Conservation (phyloP, 2,888 invertebrate species). For the Aphrophora alni region DNA sequence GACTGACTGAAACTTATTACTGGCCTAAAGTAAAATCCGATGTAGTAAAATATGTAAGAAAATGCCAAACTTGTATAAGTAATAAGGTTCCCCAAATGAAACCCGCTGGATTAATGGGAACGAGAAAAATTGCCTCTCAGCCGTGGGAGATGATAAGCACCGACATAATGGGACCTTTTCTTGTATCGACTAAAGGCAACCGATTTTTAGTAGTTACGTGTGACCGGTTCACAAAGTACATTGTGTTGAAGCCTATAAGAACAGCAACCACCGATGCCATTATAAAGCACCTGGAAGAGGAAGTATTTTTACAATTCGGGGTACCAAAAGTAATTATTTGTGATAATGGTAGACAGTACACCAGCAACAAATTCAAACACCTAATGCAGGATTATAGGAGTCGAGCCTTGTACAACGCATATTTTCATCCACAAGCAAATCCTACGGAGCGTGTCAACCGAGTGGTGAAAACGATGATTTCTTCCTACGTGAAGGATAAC, state of each 20-base stretch:
- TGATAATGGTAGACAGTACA: constrained; percentile 23
- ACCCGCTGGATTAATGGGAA: constrained; percentile 13
- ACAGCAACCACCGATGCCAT: constrained; percentile 44
- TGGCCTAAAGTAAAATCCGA: constrained; percentile 20
- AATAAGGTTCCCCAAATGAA: neutral
- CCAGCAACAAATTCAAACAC: neutral
- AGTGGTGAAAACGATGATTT: constrained; percentile 53
- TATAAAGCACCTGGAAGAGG: neutral
- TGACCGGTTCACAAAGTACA: constrained; percentile 51
- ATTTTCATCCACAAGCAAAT: constrained; percentile 53
- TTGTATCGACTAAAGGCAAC: constrained; percentile 49
- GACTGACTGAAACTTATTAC: neutral
- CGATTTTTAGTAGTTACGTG: constrained; percentile 49
- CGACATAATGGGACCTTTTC: constrained; percentile 54
- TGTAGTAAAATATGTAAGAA: neutral
- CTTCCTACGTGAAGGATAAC: constrained; percentile 49
- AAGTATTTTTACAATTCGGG: constrained; percentile 20
- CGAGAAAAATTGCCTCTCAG: neutral
- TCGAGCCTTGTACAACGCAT: constrained; percentile 48
- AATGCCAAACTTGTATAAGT: constrained; percentile 4
- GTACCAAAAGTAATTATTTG: constrained; percentile 13
- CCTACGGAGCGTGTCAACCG: constrained; percentile 54
- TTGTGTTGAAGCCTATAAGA: constrained; percentile 45
- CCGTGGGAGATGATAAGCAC: constrained; percentile 30
- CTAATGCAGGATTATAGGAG: constrained; percentile 31